A percentile compares a stretch with the other conserved stretches of the same genome.
Conservation (phyloP, 2,797 vertebrate genomes). For the Urosaurus nigricauda region DNA sequence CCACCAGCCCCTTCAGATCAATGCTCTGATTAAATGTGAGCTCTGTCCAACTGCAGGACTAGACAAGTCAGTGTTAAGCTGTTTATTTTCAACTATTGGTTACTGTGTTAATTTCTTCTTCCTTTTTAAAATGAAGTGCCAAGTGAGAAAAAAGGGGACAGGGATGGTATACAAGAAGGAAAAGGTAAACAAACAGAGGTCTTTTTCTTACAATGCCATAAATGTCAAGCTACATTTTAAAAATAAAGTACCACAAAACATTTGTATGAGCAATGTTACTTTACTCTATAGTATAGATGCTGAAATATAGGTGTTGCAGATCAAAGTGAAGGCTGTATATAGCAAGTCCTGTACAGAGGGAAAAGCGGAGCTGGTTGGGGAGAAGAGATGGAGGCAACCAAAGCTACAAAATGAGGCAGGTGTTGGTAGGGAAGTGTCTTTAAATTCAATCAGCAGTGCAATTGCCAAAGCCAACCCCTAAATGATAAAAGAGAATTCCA, state of each 20-base stretch:
- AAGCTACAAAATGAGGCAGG: no score
- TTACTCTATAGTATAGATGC: constrained; percentile 50
- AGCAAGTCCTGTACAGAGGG: no score
- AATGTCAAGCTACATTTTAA: constrained; percentile 54
- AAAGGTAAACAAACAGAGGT: constrained; percentile 54
- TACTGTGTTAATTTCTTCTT: constrained; percentile 3
- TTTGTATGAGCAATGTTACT: constrained; percentile 63
- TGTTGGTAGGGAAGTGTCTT: no score
- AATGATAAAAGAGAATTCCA: no score
- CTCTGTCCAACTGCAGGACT: background rate
- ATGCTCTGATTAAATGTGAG: background rate
- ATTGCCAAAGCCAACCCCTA: no score
- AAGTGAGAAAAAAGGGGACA: constrained; percentile 32
- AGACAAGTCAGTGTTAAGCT: background rate
- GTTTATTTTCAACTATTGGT: rapidly evolving
- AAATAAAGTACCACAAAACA: constrained; percentile 67
- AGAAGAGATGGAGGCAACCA: no score
- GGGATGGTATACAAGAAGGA: constrained; percentile 59
- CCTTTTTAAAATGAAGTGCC: background rate
- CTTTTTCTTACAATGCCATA: constrained; percentile 60
- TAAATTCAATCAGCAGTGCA: no score
- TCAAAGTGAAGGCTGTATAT: no score
- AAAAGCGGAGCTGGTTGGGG: no score
- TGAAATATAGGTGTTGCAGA: no score
- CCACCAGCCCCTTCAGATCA: background rate